phyloP scores from a whole-genome alignment of 2,888 invertebrate genomes.

The Desoria tigrina region DNA sequence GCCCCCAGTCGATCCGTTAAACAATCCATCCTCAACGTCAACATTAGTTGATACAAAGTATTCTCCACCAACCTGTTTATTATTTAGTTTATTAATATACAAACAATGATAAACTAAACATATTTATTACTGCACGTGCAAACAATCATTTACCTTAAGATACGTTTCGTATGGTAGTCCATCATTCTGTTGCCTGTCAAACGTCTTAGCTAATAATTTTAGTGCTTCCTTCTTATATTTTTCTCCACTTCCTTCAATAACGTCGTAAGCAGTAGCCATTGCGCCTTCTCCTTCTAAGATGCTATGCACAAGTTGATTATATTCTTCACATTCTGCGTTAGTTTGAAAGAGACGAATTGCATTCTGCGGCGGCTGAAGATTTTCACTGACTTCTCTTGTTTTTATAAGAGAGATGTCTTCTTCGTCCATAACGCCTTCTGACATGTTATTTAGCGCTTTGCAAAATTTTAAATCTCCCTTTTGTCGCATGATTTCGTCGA shows the following conservation, averaged over 20 bases:
- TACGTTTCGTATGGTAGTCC: constrained; percentile 15
- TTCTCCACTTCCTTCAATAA: no score
- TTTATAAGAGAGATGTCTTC: constrained; percentile 18
- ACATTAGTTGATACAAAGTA: no score
- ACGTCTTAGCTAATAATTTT: no score
- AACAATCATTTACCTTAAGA: constrained; percentile 23
- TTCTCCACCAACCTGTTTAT: no score
- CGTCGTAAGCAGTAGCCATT: no score
- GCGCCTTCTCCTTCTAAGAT: background rate
- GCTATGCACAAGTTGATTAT: constrained; percentile 20
- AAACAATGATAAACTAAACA: no score
- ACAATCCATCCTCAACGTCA: no score
- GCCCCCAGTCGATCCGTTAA: constrained; percentile 42
- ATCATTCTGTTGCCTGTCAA: constrained; percentile 12
- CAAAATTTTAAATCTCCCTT: constrained; percentile 34
- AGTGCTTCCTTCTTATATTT: no score
- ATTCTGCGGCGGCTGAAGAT: background rate
- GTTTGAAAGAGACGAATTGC: no score
- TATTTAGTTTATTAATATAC: no score
- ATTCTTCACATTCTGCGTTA: constrained; percentile 26
- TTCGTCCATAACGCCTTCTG: constrained; percentile 22
- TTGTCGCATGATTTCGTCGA: no score
- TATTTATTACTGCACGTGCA: no score
- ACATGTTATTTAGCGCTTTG: constrained; percentile 33
- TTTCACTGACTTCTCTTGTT: background rate